These are phyloP conservation scores for Carpatolechia fugitivella DNA, from an alignment of 2,888 invertebrate genomes.

Conservation along the genomic window DNA sequence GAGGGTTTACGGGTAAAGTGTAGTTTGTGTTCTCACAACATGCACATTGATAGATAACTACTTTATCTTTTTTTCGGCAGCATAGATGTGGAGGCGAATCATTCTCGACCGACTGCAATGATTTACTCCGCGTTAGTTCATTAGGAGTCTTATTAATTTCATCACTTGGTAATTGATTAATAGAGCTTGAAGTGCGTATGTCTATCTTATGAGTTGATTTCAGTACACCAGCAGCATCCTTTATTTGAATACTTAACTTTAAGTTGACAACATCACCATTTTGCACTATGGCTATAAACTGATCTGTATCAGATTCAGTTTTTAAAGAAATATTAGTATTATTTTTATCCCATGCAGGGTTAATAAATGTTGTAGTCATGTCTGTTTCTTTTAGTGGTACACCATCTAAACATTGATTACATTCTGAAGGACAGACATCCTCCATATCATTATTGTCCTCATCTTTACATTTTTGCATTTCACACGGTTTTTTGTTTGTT, in stretches of 20 bases:
- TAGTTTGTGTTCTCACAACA: conserved; percentile 18
- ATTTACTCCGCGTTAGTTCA: conserved; percentile 27
- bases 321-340: background rate
- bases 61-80: conserved; percentile 27
- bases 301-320: conserved; percentile 16
- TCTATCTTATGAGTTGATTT: conserved; percentile 17
- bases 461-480: background rate
- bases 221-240: conserved; percentile 26
- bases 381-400: background rate
- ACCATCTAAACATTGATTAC: background rate
- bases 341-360: background rate
- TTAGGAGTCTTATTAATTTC: conserved; percentile 22
- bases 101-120: conserved; percentile 26
- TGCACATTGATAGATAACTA: conserved; percentile 35
- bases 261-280: conserved; percentile 46
- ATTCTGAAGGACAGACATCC: background rate
- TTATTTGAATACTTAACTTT: conserved; percentile 48
- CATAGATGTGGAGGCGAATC: conserved; percentile 20
- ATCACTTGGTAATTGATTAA: conserved; percentile 29
- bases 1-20: background rate
- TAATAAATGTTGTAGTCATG: background rate
- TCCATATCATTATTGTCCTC: background rate
- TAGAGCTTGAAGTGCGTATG: conserved; percentile 19
- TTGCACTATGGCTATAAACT: conserved; percentile 32
- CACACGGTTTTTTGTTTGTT: background rate